Conservation (phyloP, 2,113 vertebrate genomes). For the Hydrochoerus hydrochaeris region DNA sequence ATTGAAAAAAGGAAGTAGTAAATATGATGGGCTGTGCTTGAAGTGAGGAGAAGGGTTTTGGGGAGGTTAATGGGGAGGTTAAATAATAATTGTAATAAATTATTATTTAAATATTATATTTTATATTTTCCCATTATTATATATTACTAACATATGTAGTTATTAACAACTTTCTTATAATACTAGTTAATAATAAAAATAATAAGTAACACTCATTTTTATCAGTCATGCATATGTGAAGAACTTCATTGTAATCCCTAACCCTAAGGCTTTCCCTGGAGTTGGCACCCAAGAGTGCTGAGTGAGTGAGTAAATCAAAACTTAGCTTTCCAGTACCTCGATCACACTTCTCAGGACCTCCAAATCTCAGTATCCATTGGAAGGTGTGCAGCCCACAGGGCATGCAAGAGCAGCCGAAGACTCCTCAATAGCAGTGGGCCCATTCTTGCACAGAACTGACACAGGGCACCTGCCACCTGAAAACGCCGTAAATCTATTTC, state of each 20-base stretch:
- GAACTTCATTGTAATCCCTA: not conserved
- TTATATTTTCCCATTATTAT: not conserved
- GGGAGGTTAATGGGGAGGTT: no score
- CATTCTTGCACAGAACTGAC: not conserved
- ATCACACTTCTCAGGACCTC: not conserved
- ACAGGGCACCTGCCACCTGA: not conserved
- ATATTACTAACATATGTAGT: not conserved
- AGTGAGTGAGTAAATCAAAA: constrained; percentile 31
- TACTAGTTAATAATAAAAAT: constrained; percentile 33
- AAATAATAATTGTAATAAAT: no score
- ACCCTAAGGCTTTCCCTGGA: not conserved
- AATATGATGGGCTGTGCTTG: not conserved
- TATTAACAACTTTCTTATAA: not conserved
- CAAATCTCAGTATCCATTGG: constrained; percentile 8
- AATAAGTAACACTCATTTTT: not conserved
- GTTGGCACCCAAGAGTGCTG: not conserved
- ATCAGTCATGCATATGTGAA: not conserved
- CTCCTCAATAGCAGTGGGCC: not conserved
- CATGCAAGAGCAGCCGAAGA: not conserved
- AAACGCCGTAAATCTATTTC: not conserved
- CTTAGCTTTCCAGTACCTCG: not conserved
- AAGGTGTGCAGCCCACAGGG: not conserved
- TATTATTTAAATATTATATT: not conserved
- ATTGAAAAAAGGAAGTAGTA: not conserved
- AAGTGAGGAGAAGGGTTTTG: not conserved